A percentile compares a stretch with the other conserved stretches of the same genome.
These are phyloP conservation scores for Helogale parvula DNA, from an alignment of 2,113 vertebrate genomes.

Conservation along the genomic window DNA sequence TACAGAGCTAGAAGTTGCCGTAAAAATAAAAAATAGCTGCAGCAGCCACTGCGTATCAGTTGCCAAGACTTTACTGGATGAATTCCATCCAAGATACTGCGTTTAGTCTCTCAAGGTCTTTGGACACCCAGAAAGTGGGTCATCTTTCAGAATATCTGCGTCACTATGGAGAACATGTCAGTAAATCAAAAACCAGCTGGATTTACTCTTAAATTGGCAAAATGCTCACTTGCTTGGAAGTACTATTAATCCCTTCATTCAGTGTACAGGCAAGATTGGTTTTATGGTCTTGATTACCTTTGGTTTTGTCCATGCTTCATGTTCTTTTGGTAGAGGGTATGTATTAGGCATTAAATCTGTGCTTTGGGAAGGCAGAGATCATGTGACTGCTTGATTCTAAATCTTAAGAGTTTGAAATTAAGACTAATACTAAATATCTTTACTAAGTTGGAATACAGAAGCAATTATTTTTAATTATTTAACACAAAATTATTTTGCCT, in stretches of 20 bases:
- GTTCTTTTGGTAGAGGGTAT: neutral
- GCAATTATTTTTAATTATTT: neutral
- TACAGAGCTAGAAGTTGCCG: neutral
- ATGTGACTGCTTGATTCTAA: neutral
- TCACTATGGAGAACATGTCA: conserved; percentile 51
- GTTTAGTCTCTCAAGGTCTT: neutral
- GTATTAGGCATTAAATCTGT: neutral
- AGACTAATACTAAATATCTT: neutral
- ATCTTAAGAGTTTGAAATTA: neutral
- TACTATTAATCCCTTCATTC: conserved; percentile 40
- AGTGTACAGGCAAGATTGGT: neutral
- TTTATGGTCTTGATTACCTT: neutral
- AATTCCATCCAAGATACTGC: neutral
- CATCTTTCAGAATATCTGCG: conserved; percentile 64
- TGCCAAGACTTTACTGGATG: neutral
- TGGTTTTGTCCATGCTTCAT: neutral
- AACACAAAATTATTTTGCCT: neutral
- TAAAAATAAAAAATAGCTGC: neutral
- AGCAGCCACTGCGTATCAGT: accelerated
- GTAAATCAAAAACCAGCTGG: conserved; percentile 67
- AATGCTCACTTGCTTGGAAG: neutral
- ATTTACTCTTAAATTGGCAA: conserved; percentile 20
- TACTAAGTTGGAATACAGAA: neutral
- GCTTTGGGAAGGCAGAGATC: neutral
- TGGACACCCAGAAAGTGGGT: conserved; percentile 62